Evolutionary conservation across 2,113 vertebrate genomes (phyloP).

Genomic region (Hippocampus abdominalis): DNA sequence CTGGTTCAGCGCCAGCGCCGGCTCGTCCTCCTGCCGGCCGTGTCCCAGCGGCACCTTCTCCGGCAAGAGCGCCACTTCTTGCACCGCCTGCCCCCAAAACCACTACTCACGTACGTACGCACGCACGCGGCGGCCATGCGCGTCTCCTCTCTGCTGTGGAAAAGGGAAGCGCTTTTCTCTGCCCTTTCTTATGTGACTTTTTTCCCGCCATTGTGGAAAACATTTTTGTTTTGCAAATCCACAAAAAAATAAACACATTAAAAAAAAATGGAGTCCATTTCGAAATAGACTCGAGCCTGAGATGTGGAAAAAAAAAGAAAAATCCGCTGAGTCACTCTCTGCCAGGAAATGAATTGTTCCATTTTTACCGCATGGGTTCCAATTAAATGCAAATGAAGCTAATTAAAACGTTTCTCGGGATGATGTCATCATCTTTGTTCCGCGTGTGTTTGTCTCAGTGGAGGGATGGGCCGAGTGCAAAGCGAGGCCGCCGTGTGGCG

Average conservation of each 20-base stretch:
- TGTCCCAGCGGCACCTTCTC: conserved; percentile 90
- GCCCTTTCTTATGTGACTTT: too few species aligned
- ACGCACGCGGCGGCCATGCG: background rate
- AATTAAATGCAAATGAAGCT: background rate
- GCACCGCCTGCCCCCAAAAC: conserved; percentile 77
- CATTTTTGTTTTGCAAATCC: too few species aligned
- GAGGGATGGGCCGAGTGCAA: conserved; percentile 83
- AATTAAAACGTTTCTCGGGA: too few species aligned
- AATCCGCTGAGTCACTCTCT: too few species aligned
- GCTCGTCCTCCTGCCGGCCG: conserved; percentile 82
- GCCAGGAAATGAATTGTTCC: background rate
- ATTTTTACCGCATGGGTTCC: background rate
- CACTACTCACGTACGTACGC: conserved; percentile 82
- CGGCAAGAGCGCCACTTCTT: conserved; percentile 82
- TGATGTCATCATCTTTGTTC: too few species aligned
- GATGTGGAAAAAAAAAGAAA: too few species aligned
- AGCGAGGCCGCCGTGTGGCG: conserved; percentile 81
- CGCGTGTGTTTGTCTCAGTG: conserved; percentile 61
- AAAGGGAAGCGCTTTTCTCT: background rate
- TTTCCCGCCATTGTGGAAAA: too few species aligned
- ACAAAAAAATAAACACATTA: too few species aligned
- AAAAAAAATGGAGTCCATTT: too few species aligned
- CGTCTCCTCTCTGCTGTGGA: background rate
- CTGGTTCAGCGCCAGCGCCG: conserved; percentile 81
- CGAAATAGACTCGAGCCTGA: too few species aligned